A percentile compares a stretch with the other conserved stretches of the same genome.
Evolutionary conservation across 2,113 vertebrate species (phyloP).

Genomic region (Alouatta palliata): DNA sequence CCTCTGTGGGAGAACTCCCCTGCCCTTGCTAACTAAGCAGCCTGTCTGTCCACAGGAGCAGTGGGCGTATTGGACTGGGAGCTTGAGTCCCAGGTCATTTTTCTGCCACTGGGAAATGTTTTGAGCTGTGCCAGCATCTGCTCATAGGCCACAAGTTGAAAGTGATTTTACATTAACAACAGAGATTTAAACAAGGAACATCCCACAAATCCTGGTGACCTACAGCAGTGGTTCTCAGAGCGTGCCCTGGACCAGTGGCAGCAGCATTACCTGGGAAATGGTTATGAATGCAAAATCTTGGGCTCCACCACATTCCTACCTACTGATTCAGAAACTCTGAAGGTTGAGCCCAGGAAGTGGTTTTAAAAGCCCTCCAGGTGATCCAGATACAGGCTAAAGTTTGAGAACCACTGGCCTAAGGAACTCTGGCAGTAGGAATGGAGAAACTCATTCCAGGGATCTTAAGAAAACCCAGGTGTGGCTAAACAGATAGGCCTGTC

Average conservation of each 20-base stretch:
- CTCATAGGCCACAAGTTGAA: neutral
- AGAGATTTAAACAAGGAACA: neutral
- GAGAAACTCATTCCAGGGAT: neutral
- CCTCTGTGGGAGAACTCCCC: slow-evolving; percentile 39
- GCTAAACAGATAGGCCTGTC: neutral
- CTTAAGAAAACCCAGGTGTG: neutral
- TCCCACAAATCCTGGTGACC: neutral
- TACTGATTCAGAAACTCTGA: slow-evolving; percentile 39
- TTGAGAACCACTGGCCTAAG: neutral
- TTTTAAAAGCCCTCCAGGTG: neutral
- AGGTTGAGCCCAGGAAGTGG: neutral
- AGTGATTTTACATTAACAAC: neutral
- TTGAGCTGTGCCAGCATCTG: neutral
- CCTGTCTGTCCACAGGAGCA: neutral
- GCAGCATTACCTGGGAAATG: neutral
- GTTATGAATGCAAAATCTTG: neutral
- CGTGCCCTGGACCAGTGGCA: neutral
- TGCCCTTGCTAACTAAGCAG: neutral
- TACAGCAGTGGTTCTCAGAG: neutral
- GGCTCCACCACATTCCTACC: neutral
- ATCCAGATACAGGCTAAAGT: neutral
- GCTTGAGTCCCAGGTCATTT: neutral
- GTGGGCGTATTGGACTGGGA: neutral
- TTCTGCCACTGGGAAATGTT: neutral
- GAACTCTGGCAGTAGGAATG: neutral